Percentiles rank a stretch among this genome's conserved stretches.
These are phyloP conservation scores for Epicauta chinensis DNA, from an alignment of 1,140 invertebrate genomes.

Conservation along the genomic window DNA sequence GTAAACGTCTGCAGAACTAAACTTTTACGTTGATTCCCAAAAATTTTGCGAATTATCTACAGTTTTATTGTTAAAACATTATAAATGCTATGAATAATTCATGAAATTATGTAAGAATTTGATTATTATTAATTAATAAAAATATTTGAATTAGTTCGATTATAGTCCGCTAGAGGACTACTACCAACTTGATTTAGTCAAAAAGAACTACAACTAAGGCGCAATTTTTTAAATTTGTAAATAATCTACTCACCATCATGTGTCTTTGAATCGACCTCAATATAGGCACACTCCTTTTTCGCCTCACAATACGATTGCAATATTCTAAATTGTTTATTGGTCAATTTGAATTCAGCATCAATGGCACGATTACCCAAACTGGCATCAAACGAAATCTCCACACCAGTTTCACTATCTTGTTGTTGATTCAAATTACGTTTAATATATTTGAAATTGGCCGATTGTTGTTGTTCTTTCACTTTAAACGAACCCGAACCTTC, in stretches of 20 bases:
- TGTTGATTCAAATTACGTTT: conserved; percentile 52
- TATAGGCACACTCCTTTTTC: conserved; percentile 66
- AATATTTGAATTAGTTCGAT: too few species aligned
- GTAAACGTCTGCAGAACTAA: too few species aligned
- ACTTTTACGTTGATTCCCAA: too few species aligned
- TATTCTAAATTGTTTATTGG: conserved; percentile 61
- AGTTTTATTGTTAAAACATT: too few species aligned
- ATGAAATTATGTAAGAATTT: too few species aligned
- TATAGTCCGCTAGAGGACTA: too few species aligned
- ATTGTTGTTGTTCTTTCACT: conserved; percentile 58
- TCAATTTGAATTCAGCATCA: conserved; percentile 59
- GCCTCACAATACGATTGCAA: conserved; percentile 68
- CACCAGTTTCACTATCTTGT: conserved; percentile 55
- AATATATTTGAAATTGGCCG: conserved; percentile 65
- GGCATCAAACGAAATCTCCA: conserved; percentile 50
- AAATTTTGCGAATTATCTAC: too few species aligned
- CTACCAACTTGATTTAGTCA: too few species aligned
- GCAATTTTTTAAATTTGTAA: not conserved
- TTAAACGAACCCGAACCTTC: conserved; percentile 63
- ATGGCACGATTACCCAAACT: conserved; percentile 48
- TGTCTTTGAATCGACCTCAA: conserved; percentile 58
- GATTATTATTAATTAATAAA: too few species aligned
- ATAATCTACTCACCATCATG: conserved; percentile 45
- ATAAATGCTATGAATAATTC: too few species aligned
- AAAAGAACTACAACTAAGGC: not conserved